Base-by-base conservation (phyloP, 2,888 invertebrate genomes). In the Thymelicus sylvestris region DNA sequence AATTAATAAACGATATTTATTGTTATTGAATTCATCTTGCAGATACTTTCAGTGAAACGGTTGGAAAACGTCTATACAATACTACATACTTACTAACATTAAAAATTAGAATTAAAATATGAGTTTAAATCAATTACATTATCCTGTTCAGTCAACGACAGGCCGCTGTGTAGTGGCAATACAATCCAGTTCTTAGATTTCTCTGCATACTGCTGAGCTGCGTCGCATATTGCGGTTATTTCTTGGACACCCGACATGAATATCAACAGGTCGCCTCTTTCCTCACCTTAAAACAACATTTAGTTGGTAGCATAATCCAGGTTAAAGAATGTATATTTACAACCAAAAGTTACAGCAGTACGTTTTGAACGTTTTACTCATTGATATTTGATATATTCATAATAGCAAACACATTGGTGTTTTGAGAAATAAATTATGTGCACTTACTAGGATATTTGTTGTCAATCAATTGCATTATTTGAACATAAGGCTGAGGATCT, bases 201-300 rank as follows among this genome's bases (percentile, higher is more conserved):
- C 74, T 96, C 95, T 2, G 95, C 94, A 82, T 98, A 99, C 77
- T 97, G 96, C 76, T 96, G 96, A 0, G 97, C 97, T 5, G 98
- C 98, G 77, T 98, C 98, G 47, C 96, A 96, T 38, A 99, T 95
- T 0, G 97, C 95, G 0, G 97, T 96, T 71, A 99, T 99, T 91
- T 99, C 99, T 83, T 97, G 97, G 80, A 98, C 97, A 0, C 99
- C 99, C 78, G 98, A 98, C 79, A 99, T 95, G 88, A 99, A 99
- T 84, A 99, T 96, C 6, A 99, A 92, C 13, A 99, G 94, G 89
- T 99, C 99, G 0, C 99, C 99, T 80, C 98, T 95, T 89, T 99
- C 98, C 39, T 95, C 95, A 66, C 91, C 96, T 96, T 79, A 8
- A 24, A 61, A 12, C 24, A 19, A 65, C 10, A 50, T 12, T 7